Base-by-base conservation (phyloP, 2,113 vertebrate species). In the Rostratula benghalensis region DNA sequence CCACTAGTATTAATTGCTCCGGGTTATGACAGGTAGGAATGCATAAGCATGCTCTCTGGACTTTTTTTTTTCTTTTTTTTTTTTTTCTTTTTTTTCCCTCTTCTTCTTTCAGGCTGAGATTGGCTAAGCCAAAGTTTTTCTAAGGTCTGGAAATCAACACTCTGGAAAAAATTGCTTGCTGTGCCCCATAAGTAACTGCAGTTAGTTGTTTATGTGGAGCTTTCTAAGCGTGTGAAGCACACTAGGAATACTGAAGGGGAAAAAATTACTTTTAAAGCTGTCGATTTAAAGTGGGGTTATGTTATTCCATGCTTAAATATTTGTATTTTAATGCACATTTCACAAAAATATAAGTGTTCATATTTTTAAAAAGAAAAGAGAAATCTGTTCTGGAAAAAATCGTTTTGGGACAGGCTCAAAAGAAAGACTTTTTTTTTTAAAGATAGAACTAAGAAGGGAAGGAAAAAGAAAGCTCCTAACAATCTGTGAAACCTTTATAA, bases 11-110 rank as follows among this genome's bases (percentile, higher is more conserved):
- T 85, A 79, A 76, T 83, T 85, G 67, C 68, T 81, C 43, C 80
- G 94, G 91, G 93, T 88, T 94, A 39, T 94, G 93, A 92, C 73
- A 90, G 88, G 80, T 89, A 94, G 94, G 86, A 96, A 94, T 86
- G 51, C 48, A 25, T 33, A 77, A 77, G 60, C 73, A 3, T 78
- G 60, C 60, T 60, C 33, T 86, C 65, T 70, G 83, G 64, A 81
- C 87, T 92, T 30, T 83, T 88, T 13, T 17, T 46, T 21, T 43
- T 43, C 43, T n/a, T 92, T 30, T 83, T 88, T 13, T 17, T 46
- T 21, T 43, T 43, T 13, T 92, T 30, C 81, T 88, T 13, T 17
- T 46, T 21, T 43, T 43, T 13, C 46, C 45, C 11, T 35, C 25
- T 78, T 23, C 13, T 87, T 50, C 59, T 77, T 78, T 87, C 64